These are phyloP conservation scores for Acanthaster planci DNA, from an alignment of 35 echinoderm and acorn worm species.

Conservation along the genomic window DNA sequence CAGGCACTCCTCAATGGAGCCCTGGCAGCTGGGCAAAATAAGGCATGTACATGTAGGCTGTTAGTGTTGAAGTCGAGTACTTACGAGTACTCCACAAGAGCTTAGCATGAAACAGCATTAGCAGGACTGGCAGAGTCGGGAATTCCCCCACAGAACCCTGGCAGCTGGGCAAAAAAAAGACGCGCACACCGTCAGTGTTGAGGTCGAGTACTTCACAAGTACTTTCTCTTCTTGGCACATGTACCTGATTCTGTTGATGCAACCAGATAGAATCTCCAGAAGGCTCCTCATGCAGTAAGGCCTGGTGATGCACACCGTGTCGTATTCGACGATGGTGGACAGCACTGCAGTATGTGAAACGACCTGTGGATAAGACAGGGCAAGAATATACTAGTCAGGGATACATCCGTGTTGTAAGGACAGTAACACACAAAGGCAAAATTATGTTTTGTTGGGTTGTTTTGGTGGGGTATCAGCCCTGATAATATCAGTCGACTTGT, in stretches of 20 bases:
- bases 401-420: no score
- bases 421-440: no score
- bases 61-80: neutral
- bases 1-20: slow-evolving; percentile 74
- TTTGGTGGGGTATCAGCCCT: no score
- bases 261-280: slow-evolving; percentile 62
- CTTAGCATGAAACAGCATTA: slow-evolving; percentile 53
- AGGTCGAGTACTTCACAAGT: neutral
- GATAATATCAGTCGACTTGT: no score
- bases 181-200: neutral
- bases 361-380: slow-evolving; percentile 48
- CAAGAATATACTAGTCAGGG: no score
- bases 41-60: neutral
- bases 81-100: neutral
- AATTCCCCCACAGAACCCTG: slow-evolving; percentile 72
- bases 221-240: neutral
- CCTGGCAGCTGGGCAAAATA: slow-evolving; percentile 53
- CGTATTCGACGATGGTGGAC: slow-evolving; percentile 61
- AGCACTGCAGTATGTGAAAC: slow-evolving; percentile 79
- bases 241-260: slow-evolving; percentile 74
- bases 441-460: no score
- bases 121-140: slow-evolving; percentile 58
- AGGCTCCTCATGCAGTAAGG: slow-evolving; percentile 88
- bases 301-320: slow-evolving; percentile 58
- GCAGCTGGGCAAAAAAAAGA: slow-evolving; percentile 48